A percentile compares a stretch with the other conserved stretches of the same genome.
Conservation (phyloP, 2,113 vertebrate genomes). For the Ploceus nigricollis region DNA sequence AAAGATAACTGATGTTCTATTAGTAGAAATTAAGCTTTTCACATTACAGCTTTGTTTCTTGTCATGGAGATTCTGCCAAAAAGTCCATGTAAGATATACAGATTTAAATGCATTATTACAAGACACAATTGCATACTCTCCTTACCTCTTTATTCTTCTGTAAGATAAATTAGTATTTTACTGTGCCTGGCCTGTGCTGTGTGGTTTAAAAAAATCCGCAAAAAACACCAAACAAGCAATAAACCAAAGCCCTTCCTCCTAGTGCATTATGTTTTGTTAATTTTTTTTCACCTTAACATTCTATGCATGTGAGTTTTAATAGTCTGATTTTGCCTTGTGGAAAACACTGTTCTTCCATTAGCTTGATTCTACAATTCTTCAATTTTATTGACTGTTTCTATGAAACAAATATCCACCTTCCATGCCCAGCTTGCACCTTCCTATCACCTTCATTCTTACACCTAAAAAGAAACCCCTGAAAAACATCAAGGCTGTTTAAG, state of each 20-base stretch:
- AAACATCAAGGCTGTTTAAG: background rate
- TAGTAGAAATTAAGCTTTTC: background rate
- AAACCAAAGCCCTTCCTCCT: background rate
- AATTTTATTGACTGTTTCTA: background rate
- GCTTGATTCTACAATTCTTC: background rate
- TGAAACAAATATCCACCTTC: background rate
- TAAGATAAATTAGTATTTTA: background rate
- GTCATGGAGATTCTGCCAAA: background rate
- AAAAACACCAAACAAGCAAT: background rate
- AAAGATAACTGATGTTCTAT: background rate
- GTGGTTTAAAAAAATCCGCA: background rate
- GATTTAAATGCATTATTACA: background rate
- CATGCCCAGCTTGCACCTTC: background rate
- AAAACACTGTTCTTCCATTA: background rate
- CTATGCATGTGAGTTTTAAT: accelerated
- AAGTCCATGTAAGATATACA: background rate
- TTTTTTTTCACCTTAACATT: background rate
- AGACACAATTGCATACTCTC: background rate
- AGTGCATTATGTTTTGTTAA: background rate
- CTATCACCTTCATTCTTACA: background rate
- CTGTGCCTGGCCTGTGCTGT: background rate
- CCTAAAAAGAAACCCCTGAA: background rate
- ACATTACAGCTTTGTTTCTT: background rate
- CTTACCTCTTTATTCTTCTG: background rate
- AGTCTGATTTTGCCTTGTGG: background rate